phyloP scores from a whole-genome alignment of 2,888 invertebrate genomes.

The Encarsia formosa region DNA sequence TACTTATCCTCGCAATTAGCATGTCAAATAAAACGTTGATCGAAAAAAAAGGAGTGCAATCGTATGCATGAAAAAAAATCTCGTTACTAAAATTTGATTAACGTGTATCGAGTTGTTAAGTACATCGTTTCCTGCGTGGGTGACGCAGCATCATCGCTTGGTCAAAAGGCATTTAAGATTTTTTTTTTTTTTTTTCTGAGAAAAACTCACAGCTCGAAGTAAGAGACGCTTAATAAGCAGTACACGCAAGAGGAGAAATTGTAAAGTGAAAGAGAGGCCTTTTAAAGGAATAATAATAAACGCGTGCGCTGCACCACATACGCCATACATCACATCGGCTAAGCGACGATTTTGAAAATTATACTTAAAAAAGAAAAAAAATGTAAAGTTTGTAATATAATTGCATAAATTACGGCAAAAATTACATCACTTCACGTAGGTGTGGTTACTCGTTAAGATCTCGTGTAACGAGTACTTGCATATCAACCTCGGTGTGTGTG shows the following conservation, averaged over 20 bases:
- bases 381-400: constrained; percentile 5
- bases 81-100: constrained; percentile 23
- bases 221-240: constrained; percentile 14
- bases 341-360: constrained; percentile 10
- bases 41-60: too few relatives aligned
- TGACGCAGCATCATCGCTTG: constrained; percentile 6
- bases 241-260: background rate
- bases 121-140: constrained; percentile 7
- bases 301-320: background rate
- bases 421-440: constrained; percentile 16
- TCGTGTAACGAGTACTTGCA: background rate
- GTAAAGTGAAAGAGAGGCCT: background rate
- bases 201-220: constrained; percentile 14
- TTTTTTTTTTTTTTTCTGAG: constrained; percentile 7
- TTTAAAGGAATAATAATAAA: background rate
- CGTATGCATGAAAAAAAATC: background rate
- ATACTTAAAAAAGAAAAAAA: too few relatives aligned
- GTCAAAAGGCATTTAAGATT: background rate
- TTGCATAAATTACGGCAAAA: constrained; percentile 9
- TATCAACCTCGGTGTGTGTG: background rate
- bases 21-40: too few relatives aligned
- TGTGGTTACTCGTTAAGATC: constrained; percentile 3
- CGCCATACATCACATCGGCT: too few relatives aligned
- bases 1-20: too few relatives aligned
- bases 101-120: constrained; percentile 11